phyloP scores from a whole-genome alignment of 2,113 vertebrate species.

The Embiotoca jacksoni region DNA sequence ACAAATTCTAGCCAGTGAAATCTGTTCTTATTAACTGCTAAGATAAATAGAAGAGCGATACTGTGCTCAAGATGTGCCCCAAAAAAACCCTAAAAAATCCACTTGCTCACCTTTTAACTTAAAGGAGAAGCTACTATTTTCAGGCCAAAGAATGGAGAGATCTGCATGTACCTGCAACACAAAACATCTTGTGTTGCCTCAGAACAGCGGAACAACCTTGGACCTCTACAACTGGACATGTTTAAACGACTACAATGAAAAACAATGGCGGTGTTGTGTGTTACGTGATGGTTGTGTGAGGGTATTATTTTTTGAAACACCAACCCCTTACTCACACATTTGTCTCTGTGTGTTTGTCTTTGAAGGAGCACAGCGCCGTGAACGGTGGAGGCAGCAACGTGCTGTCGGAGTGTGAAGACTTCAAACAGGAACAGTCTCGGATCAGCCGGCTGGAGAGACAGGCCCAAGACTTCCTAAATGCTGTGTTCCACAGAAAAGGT shows the following conservation, averaged over 20 bases:
- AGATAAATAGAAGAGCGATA: too few relatives aligned
- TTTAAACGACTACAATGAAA: conserved; percentile 11
- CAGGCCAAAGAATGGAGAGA: background rate
- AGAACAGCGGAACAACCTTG: background rate
- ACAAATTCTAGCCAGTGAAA: too few relatives aligned
- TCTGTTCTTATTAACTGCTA: too few relatives aligned
- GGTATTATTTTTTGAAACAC: background rate
- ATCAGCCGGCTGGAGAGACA: conserved; percentile 96
- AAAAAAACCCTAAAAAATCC: too few relatives aligned
- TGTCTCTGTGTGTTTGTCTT: conserved; percentile 27
- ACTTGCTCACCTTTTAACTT: too few relatives aligned
- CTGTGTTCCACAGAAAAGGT: conserved; percentile 99
- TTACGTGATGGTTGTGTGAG: too few relatives aligned
- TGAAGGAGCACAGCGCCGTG: conserved; percentile 90
- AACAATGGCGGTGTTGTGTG: background rate
- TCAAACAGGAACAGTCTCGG: conserved; percentile 93
- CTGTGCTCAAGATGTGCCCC: too few relatives aligned
- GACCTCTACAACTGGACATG: background rate
- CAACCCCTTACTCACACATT: background rate
- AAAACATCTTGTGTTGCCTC: background rate
- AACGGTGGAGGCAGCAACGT: conserved; percentile 88
- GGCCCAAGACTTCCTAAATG: conserved; percentile 99
- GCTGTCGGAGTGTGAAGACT: conserved; percentile 89
- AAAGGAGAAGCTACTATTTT: background rate
- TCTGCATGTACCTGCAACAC: background rate